Conservation (phyloP, 2,888 invertebrate species). For the Sinopyrophorus schimmeli region DNA sequence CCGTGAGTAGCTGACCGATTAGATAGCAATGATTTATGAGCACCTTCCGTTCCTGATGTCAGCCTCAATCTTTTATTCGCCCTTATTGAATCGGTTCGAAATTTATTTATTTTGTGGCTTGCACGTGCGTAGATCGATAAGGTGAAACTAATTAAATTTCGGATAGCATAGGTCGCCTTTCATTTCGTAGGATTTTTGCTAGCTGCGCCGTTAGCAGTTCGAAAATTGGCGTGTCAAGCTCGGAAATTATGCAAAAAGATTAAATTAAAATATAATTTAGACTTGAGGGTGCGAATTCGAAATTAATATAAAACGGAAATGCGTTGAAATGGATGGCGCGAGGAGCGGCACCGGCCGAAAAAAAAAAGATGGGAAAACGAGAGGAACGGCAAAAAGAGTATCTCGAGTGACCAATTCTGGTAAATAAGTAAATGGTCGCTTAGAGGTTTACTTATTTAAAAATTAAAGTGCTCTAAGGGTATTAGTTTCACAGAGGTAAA, state of each 20-base stretch:
- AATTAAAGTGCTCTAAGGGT: slow-evolving; percentile 30
- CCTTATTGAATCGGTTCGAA: slow-evolving; percentile 15
- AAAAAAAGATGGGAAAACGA: too few species aligned
- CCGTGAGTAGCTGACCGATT: slow-evolving; percentile 17
- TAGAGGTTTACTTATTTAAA: slow-evolving; percentile 28
- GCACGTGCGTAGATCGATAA: slow-evolving; percentile 11
- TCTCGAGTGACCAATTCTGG: slow-evolving; percentile 26
- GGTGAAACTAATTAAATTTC: slow-evolving; percentile 15
- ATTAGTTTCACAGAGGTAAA: slow-evolving; percentile 32
- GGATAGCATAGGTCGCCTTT: neutral
- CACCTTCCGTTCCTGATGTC: slow-evolving; percentile 14
- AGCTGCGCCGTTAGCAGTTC: neutral
- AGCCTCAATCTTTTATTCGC: slow-evolving; percentile 18
- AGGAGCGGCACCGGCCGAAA: slow-evolving; percentile 7
- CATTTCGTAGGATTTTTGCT: slow-evolving; percentile 1
- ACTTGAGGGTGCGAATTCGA: slow-evolving; percentile 10
- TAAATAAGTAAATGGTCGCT: slow-evolving; percentile 24
- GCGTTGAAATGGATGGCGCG: slow-evolving; percentile 2
- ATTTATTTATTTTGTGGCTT: slow-evolving; percentile 16
- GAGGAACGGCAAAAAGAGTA: too few species aligned
- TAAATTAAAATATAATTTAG: slow-evolving; percentile 18
- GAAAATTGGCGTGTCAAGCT: slow-evolving; percentile 15
- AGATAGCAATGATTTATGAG: slow-evolving; percentile 24
- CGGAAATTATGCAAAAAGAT: slow-evolving; percentile 21
- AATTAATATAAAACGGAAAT: slow-evolving; percentile 8